Evolutionary conservation across 2,888 invertebrate genomes (phyloP).

Genomic region (Agonopterix alstromeriana): DNA sequence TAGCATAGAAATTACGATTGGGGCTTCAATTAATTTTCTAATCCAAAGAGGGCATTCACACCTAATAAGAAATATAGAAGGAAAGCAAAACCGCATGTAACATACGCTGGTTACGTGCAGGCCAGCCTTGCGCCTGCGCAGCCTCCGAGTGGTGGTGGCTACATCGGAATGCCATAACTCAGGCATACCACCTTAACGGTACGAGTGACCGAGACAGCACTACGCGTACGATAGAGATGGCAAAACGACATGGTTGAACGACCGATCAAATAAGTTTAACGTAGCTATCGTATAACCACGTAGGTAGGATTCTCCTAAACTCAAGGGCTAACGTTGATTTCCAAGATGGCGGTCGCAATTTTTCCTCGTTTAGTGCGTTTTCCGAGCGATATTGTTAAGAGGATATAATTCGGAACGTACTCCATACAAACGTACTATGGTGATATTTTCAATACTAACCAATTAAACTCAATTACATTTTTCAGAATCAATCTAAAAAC

Average conservation of each 20-base stretch:
- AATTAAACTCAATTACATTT: too few relatives aligned
- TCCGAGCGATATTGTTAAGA: too few relatives aligned
- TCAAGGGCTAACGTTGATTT: constrained; percentile 53
- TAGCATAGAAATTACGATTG: not conserved
- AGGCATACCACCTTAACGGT: constrained; percentile 73
- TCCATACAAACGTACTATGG: too few relatives aligned
- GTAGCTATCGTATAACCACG: constrained; percentile 61
- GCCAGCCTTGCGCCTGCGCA: constrained; percentile 23
- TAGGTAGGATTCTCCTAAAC: constrained; percentile 68
- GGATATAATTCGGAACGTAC: too few relatives aligned
- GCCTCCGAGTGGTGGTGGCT: constrained; percentile 68
- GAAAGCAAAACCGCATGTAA: constrained; percentile 54
- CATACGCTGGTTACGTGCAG: constrained; percentile 38
- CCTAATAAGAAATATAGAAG: constrained; percentile 42
- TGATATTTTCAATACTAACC: too few relatives aligned
- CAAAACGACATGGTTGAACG: constrained; percentile 69
- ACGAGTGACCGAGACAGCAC: constrained; percentile 49
- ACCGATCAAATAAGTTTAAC: constrained; percentile 76
- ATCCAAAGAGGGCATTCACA: constrained; percentile 47
- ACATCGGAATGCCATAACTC: constrained; percentile 74
- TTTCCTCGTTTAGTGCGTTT: not conserved
- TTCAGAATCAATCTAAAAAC: too few relatives aligned
- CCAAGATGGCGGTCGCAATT: constrained; percentile 42
- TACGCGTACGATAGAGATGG: constrained; percentile 36
- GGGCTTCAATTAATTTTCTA: constrained; percentile 39